Conservation (phyloP, 2,888 invertebrate genomes). For the Leucozona laternaria region DNA sequence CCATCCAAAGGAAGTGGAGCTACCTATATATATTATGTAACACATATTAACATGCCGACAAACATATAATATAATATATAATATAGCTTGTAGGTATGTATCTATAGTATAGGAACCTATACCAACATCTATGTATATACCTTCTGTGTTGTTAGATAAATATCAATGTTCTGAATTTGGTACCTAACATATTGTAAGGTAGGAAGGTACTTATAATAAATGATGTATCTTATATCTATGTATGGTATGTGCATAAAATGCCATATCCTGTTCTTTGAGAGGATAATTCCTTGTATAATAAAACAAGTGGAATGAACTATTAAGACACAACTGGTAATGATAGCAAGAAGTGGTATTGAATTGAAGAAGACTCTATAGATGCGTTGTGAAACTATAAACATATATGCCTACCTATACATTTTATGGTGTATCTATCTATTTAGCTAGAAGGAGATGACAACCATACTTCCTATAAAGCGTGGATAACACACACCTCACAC, state of each 20-base stretch:
- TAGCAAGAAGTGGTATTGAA: conserved; percentile 17
- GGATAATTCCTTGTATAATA: conserved; percentile 46
- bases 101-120: too few species aligned
- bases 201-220: conserved; percentile 27
- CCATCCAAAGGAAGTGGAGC: neutral
- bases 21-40: conserved; percentile 16
- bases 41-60: neutral
- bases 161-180: conserved; percentile 14
- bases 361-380: conserved; percentile 10
- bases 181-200: neutral
- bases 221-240: conserved; percentile 7
- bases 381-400: neutral
- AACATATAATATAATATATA: neutral
- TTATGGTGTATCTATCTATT: neutral
- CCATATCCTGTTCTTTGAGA: conserved; percentile 27
- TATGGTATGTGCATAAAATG: neutral
- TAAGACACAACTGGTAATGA: conserved; percentile 39
- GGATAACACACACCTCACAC: neutral
- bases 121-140: neutral
- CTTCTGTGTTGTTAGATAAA: conserved; percentile 15
- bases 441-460: neutral
- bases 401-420: too few species aligned
- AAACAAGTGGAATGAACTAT: conserved; percentile 50
- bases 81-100: too few species aligned
- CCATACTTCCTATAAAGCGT: neutral